Conservation (phyloP, 2,113 vertebrate species). For the Alouatta palliata region DNA sequence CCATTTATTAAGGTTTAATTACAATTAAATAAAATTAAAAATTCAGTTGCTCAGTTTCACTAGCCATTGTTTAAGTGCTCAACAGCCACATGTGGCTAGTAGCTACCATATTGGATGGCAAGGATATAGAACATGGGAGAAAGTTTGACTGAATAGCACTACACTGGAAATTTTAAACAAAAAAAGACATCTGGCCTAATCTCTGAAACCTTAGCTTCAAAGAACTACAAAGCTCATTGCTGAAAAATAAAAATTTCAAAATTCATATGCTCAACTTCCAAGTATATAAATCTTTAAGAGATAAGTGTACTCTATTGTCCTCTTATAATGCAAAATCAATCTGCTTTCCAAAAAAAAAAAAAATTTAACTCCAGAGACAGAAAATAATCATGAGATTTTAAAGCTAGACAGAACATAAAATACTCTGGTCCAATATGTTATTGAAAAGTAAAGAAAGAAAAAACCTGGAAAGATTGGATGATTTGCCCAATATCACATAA, state of each 20-base stretch:
- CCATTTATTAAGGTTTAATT: neutral
- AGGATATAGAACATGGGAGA: neutral
- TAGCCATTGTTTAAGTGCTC: neutral
- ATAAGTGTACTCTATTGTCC: neutral
- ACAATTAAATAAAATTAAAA: neutral
- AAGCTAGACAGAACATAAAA: neutral
- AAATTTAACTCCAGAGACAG: neutral
- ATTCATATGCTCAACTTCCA: neutral
- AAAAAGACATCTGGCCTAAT: neutral
- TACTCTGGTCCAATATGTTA: neutral
- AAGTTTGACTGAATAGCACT: neutral
- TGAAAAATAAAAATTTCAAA: conserved; percentile 16
- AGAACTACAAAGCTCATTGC: neutral
- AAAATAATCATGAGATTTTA: neutral
- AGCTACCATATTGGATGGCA: neutral
- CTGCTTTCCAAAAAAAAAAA: neutral
- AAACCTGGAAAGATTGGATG: neutral
- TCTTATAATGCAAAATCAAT: neutral
- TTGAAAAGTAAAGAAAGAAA: neutral
- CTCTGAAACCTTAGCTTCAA: neutral
- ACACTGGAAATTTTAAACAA: neutral
- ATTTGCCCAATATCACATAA: neutral
- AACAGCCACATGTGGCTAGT: neutral
- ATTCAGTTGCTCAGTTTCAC: neutral
- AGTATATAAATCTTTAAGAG: neutral